A percentile compares a stretch with the other conserved stretches of the same genome.
Evolutionary conservation across 1,140 invertebrate genomes (phyloP).

Genomic region (Drosophila melanica): DNA sequence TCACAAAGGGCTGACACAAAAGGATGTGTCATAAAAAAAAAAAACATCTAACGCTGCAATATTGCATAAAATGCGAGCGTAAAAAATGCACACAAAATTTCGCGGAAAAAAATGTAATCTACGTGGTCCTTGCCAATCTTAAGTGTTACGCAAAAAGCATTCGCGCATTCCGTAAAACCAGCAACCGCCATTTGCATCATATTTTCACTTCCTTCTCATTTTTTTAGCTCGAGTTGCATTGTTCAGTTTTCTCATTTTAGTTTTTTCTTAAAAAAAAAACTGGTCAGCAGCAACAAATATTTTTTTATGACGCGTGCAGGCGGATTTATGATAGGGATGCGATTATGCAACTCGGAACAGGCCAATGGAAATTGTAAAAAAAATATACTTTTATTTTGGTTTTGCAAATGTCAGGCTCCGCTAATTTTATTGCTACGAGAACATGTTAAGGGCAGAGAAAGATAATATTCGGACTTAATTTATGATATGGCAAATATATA

Average conservation of each 20-base stretch:
- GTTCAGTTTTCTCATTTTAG: slow-evolving; percentile 5
- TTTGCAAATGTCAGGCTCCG: background rate
- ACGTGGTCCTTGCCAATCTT: background rate
- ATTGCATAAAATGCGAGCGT: slow-evolving; percentile 51
- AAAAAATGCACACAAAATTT: slow-evolving; percentile 40
- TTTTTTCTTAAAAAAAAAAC: slow-evolving; percentile 7
- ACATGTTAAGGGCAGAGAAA: too few species aligned
- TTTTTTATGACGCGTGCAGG: slow-evolving; percentile 36
- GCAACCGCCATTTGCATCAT: slow-evolving; percentile 22
- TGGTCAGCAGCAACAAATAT: background rate
- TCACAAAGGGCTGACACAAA: slow-evolving; percentile 49
- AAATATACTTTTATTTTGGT: background rate
- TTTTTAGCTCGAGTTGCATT: slow-evolving; percentile 24
- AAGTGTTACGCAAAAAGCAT: slow-evolving; percentile 64
- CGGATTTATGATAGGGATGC: slow-evolving; percentile 29
- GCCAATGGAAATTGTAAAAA: background rate
- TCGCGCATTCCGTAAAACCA: slow-evolving; percentile 8
- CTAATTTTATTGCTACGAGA: background rate
- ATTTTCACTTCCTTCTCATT: background rate
- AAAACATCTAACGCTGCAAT: background rate
- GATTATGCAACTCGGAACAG: slow-evolving; percentile 15
- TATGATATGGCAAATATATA: background rate
- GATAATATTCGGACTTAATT: background rate
- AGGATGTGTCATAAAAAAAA: slow-evolving; percentile 24
- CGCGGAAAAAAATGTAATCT: slow-evolving; percentile 4